Evolutionary conservation across 92 coral and sea anemone species (phyloP).

Genomic region (Chrysogorgia sp.): DNA sequence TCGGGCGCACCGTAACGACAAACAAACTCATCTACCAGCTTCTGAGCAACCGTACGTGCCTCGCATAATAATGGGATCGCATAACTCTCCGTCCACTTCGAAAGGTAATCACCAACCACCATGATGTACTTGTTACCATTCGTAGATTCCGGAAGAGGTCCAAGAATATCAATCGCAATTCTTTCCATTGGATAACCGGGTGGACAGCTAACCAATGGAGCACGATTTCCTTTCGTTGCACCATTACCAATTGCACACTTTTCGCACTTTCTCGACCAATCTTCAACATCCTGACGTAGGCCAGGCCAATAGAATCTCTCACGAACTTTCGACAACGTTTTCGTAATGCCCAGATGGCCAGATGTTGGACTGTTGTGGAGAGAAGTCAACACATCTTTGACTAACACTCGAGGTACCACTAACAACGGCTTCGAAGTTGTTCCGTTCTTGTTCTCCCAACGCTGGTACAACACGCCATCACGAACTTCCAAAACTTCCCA

Average conservation of each 20-base stretch:
- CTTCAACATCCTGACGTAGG: too few relatives aligned
- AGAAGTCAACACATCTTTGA: slow-evolving; percentile 45
- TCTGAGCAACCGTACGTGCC: slow-evolving; percentile 47
- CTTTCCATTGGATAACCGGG: slow-evolving; percentile 35
- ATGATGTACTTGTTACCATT: neutral
- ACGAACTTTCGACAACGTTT: slow-evolving; percentile 43
- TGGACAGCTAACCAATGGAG: slow-evolving; percentile 41
- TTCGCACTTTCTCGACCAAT: slow-evolving; percentile 47
- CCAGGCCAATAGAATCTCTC: slow-evolving; percentile 56
- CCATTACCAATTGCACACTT: slow-evolving; percentile 37
- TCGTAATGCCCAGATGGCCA: slow-evolving; percentile 61
- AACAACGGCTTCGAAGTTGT: slow-evolving; percentile 24
- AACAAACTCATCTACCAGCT: slow-evolving; percentile 41
- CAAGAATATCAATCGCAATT: slow-evolving; percentile 50
- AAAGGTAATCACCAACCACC: too few relatives aligned
- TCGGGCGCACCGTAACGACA: slow-evolving; percentile 50
- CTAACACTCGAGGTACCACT: slow-evolving; percentile 50
- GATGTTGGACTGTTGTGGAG: slow-evolving; percentile 33
- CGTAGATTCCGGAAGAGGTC: slow-evolving; percentile 51
- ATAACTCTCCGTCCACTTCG: too few relatives aligned
- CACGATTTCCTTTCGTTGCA: slow-evolving; percentile 10
- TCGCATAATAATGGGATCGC: too few relatives aligned
- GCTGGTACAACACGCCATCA: slow-evolving; percentile 53
- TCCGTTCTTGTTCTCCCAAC: slow-evolving; percentile 48
- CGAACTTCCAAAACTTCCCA: slow-evolving; percentile 42